These are phyloP conservation scores for Bacillus rossius DNA, from an alignment of 1,140 invertebrate genomes.

Conservation along the genomic window DNA sequence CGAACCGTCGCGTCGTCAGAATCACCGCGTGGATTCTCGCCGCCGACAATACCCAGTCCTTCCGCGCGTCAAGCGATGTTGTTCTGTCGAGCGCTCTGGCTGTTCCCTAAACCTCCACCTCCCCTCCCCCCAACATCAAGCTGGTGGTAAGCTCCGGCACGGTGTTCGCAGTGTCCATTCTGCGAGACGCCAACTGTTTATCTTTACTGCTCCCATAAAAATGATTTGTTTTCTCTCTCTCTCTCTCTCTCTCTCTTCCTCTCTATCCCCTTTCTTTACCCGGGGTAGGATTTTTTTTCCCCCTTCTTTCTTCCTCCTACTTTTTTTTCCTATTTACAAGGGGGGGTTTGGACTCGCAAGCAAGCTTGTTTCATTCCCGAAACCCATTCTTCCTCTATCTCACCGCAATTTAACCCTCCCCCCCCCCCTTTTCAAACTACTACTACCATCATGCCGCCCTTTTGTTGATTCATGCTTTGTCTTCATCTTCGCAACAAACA, in stretches of 20 bases:
- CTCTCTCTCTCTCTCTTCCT: not conserved
- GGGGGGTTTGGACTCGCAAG: not conserved
- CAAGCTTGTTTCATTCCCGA: not conserved
- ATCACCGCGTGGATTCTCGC: no score
- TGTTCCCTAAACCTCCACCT: no score
- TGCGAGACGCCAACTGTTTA: constrained; percentile 7
- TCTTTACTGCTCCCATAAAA: constrained; percentile 10
- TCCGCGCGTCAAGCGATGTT: no score
- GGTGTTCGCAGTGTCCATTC: not conserved
- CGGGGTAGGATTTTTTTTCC: no score
- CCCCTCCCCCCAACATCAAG: no score
- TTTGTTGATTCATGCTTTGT: constrained; percentile 10
- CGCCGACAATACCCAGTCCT: no score
- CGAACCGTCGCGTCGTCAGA: no score
- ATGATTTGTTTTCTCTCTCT: constrained; percentile 9
- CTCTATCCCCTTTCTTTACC: not conserved
- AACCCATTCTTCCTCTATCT: not conserved
- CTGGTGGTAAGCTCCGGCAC: no score
- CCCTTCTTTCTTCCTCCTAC: no score
- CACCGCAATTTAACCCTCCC: constrained; percentile 1
- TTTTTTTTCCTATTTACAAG: no score
- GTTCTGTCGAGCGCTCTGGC: no score
- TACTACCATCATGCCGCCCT: not conserved
- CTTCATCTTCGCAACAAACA: constrained; percentile 4
- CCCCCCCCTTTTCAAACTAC: no score